Evolutionary conservation across 2,113 vertebrate genomes (phyloP).

Genomic region (Cryptomyrus ogoouensis): DNA sequence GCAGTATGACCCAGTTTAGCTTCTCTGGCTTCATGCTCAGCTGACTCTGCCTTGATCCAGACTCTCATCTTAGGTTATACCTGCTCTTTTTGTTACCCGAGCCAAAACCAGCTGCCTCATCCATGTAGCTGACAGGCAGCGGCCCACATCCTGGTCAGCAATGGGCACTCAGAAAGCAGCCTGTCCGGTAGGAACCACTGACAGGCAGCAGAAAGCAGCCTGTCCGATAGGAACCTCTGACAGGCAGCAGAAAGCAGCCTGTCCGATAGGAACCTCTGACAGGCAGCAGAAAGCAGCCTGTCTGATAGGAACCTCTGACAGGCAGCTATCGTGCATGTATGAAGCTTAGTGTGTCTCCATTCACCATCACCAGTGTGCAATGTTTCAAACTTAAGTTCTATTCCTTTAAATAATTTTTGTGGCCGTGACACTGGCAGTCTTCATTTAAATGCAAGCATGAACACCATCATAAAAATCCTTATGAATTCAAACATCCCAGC

Average conservation of each 20-base stretch:
- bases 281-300: not conserved
- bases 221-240: not conserved
- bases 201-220: not conserved
- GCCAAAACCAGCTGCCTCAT: not conserved
- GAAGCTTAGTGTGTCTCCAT: not conserved
- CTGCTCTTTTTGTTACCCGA: not conserved
- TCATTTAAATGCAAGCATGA: not conserved
- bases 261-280: not conserved
- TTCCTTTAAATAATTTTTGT: not conserved
- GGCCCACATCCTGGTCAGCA: not conserved
- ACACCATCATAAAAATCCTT: not conserved
- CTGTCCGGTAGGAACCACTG: not conserved
- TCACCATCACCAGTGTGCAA: not conserved
- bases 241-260: not conserved
- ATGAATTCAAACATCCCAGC: not conserved
- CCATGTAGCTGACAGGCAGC: not conserved
- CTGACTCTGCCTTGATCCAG: not conserved
- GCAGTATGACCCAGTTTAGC: not conserved
- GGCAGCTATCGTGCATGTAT: not conserved
- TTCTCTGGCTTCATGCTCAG: not conserved
- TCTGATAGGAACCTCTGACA: not conserved
- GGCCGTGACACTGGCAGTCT: not conserved
- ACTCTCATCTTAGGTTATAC: not conserved
- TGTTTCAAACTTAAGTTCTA: not conserved
- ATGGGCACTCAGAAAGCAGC: not conserved